These are phyloP conservation scores for Siphlonurus alternatus DNA, from an alignment of 2,888 invertebrate species.

Conservation along the genomic window DNA sequence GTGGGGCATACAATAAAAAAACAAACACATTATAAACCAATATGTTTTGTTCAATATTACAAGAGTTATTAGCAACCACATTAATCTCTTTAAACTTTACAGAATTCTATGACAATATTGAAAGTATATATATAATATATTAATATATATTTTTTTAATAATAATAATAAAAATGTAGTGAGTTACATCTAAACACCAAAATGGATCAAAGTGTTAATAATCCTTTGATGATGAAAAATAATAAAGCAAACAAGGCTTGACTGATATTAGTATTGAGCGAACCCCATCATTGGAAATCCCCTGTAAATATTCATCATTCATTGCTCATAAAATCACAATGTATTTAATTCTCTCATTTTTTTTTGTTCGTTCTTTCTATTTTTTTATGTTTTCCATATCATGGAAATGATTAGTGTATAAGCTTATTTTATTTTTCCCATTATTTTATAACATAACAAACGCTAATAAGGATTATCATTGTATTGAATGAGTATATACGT, in stretches of 20 bases:
- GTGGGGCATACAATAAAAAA: too few relatives aligned
- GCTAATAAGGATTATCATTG: too few relatives aligned
- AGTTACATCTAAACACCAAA: neutral
- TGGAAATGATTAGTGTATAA: neutral
- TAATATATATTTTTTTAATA: neutral
- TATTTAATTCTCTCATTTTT: neutral
- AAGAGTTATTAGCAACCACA: neutral
- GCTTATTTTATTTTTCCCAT: neutral
- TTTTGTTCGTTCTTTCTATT: neutral
- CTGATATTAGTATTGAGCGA: too few relatives aligned
- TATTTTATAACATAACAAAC: neutral
- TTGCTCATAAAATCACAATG: neutral
- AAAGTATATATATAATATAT: neutral
- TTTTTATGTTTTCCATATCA: neutral
- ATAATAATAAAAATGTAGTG: neutral
- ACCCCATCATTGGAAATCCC: neutral
- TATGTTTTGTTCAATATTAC: too few relatives aligned
- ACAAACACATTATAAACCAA: neutral
- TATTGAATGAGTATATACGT: too few relatives aligned
- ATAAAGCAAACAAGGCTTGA: too few relatives aligned
- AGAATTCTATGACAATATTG: neutral
- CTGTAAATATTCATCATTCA: neutral
- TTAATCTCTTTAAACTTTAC: neutral
- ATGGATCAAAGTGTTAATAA: neutral
- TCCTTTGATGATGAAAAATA: neutral